A percentile compares a stretch with the other conserved stretches of the same genome.
Evolutionary conservation across 53 echinoderm and acorn worm genomes (phyloP).

Genomic region (Echinarachnius parma): DNA sequence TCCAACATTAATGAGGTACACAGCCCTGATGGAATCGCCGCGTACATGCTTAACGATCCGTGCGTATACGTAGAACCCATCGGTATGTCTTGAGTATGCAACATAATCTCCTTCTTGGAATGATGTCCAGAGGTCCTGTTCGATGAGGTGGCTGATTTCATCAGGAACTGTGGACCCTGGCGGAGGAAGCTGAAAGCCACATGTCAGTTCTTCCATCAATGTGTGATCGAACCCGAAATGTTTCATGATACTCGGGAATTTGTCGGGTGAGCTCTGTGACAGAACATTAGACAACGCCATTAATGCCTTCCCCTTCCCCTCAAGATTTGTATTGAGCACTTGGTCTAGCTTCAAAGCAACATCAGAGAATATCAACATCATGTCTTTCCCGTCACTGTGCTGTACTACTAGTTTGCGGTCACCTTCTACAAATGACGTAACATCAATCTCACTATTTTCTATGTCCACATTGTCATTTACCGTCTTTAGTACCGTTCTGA

Average conservation of each 20-base stretch:
- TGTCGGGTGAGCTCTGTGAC: not conserved
- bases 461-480: slow-evolving; percentile 5
- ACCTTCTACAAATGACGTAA: not conserved
- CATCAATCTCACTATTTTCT: slow-evolving; percentile 12
- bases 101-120: slow-evolving; percentile 61
- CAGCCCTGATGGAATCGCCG: slow-evolving; percentile 1
- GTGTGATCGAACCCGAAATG: slow-evolving; percentile 1
- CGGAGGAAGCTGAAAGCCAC: not conserved
- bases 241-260: not conserved
- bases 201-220: not conserved
- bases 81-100: slow-evolving; percentile 39
- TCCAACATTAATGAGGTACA: slow-evolving; percentile 18
- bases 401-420: not conserved
- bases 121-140: slow-evolving; percentile 61
- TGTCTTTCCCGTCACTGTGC: slow-evolving; percentile 6
- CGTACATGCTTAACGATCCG: slow-evolving; percentile 2
- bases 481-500: slow-evolving; percentile 1
- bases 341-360: no score
- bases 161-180: slow-evolving; percentile 58
- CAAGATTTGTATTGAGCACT: no score
- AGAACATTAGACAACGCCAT: slow-evolving; percentile 8
- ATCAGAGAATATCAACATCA: not conserved
- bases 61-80: slow-evolving; percentile 54
- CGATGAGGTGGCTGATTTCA: slow-evolving; percentile 58
- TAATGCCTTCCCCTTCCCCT: no score